A percentile compares a stretch with the other conserved stretches of the same genome.
Conservation (phyloP, 2,888 invertebrate species). For the Encarsia formosa region DNA sequence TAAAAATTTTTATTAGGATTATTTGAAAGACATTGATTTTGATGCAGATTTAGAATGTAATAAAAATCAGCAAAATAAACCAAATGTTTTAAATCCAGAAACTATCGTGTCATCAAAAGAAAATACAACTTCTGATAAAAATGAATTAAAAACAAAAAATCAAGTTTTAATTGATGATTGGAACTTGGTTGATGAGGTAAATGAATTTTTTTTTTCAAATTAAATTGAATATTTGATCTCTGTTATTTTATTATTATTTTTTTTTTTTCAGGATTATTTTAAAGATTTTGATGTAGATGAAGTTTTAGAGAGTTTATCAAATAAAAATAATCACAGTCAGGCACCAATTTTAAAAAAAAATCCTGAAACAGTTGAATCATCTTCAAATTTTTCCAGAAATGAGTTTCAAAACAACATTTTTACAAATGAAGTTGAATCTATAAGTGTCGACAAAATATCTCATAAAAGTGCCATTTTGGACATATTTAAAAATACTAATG, state of each 20-base stretch:
- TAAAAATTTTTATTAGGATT: too few species aligned
- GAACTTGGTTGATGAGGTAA: too few species aligned
- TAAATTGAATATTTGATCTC: not conserved
- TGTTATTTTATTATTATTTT: not conserved
- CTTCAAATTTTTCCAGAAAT: not conserved
- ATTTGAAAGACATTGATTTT: too few species aligned
- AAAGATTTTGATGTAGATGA: conserved; percentile 34
- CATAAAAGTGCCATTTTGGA: conserved; percentile 29
- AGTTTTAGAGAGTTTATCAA: conserved; percentile 20
- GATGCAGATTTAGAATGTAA: too few species aligned
- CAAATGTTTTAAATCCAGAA: too few species aligned
- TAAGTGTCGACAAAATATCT: not conserved
- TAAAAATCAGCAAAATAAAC: too few species aligned
- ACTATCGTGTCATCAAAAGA: too few species aligned
- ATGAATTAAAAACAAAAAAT: too few species aligned
- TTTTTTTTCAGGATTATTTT: conserved; percentile 36
- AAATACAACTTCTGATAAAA: too few species aligned
- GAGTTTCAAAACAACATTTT: conserved; percentile 14
- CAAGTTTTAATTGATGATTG: too few species aligned
- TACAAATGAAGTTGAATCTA: conserved; percentile 20
- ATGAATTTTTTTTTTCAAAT: too few species aligned
- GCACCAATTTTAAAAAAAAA: not conserved
- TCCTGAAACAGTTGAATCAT: not conserved
- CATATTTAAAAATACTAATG: conserved; percentile 27
- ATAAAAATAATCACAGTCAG: not conserved